phyloP scores from a whole-genome alignment of 2,888 invertebrate genomes.

The Dyspetes luteomarginatus region DNA sequence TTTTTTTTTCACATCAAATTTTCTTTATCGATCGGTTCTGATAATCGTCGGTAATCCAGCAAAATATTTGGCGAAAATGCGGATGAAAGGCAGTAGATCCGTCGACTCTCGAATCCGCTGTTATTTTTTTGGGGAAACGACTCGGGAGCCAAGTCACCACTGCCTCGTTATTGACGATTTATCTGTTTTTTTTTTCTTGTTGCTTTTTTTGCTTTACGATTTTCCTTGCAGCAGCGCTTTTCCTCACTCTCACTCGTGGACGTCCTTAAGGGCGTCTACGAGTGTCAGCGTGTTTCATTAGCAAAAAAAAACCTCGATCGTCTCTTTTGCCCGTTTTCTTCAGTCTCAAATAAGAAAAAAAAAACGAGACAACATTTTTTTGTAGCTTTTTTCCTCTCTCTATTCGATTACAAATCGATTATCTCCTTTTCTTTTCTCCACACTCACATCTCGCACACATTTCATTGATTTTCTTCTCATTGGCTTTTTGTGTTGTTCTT shows the following conservation, averaged over 20 bases:
- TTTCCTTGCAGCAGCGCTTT: neutral
- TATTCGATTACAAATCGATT: neutral
- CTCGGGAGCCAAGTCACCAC: conserved; percentile 55
- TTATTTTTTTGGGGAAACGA: conserved; percentile 57
- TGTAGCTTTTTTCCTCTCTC: neutral
- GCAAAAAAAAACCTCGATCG: neutral
- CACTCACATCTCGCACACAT: conserved; percentile 9
- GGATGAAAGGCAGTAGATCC: conserved; percentile 48
- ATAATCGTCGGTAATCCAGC: too few relatives aligned
- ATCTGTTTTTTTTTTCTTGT: neutral
- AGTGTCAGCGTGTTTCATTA: conserved; percentile 50
- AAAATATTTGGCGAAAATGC: neutral
- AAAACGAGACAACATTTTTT: too few relatives aligned
- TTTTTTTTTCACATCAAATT: neutral
- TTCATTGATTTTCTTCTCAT: neutral
- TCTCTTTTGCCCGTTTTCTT: neutral
- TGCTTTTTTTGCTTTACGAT: neutral
- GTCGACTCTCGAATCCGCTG: conserved; percentile 55
- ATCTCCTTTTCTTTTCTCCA: neutral
- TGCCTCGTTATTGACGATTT: conserved; percentile 12
- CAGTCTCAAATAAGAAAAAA: too few relatives aligned
- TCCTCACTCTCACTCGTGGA: conserved; percentile 62
- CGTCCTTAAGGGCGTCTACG: conserved; percentile 64
- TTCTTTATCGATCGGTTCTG: neutral
- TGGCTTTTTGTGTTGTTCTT: neutral